Percentiles rank a stretch among this genome's conserved stretches.
phyloP scores from a whole-genome alignment of 2,113 vertebrate genomes.

The cat (Felis catus) region DNA sequence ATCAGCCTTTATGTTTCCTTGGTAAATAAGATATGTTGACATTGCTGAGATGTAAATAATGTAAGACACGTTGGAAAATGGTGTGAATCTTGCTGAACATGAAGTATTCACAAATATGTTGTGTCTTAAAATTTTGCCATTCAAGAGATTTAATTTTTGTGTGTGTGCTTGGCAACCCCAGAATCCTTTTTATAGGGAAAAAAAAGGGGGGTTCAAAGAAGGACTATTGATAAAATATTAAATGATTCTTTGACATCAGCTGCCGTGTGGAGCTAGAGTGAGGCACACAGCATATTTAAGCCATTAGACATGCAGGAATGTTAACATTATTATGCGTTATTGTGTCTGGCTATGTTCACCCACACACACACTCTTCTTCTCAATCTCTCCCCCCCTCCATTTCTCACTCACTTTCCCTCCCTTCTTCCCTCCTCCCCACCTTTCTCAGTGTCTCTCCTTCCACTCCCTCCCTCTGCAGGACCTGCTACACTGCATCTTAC shows the following conservation, averaged over 20 bases:
- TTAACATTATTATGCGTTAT: slow-evolving; percentile 94
- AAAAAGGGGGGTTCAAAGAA: slow-evolving; percentile 68
- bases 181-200: slow-evolving; percentile 59
- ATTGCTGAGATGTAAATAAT: slow-evolving; percentile 77
- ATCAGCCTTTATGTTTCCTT: slow-evolving; percentile 66
- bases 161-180: slow-evolving; percentile 18
- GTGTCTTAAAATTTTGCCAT: slow-evolving; percentile 70
- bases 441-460: slow-evolving; percentile 53
- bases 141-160: slow-evolving; percentile 66
- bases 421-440: slow-evolving; percentile 52
- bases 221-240: slow-evolving; percentile 79
- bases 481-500: slow-evolving; percentile 86
- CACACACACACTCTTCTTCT: not conserved
- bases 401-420: not conserved
- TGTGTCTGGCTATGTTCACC: slow-evolving; percentile 87
- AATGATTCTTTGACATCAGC: slow-evolving; percentile 76
- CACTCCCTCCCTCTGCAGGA: slow-evolving; percentile 74
- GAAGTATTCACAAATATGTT: slow-evolving; percentile 10
- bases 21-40: slow-evolving; percentile 66
- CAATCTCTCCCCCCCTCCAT: not conserved
- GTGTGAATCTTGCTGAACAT: slow-evolving; percentile 59
- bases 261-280: slow-evolving; percentile 62
- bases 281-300: slow-evolving; percentile 80
- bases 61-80: slow-evolving; percentile 42
- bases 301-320: slow-evolving; percentile 96